Base-by-base conservation (phyloP, 2,888 invertebrate genomes). In the Psylliodes chrysocephalus region DNA sequence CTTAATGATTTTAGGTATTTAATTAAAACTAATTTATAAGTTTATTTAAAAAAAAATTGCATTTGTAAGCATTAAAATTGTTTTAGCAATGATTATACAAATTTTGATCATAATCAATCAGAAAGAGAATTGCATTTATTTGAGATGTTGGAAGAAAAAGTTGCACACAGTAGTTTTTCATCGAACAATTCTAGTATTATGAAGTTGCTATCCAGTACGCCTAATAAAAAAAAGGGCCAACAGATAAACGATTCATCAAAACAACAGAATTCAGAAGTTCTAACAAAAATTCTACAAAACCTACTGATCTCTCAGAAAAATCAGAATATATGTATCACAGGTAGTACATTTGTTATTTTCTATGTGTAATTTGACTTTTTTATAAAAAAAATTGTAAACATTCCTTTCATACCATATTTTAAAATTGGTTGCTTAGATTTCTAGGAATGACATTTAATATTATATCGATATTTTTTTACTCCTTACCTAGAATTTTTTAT, bases 141-240 rank as follows among this genome's bases (percentile, higher is more conserved):
- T 82, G 93, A 94, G 76, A 78, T 91, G 4, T 81, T 94, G 30
- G 94, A 94, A 81, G 87, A 89, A 73, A 90, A 90, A 79, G 90
- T 90, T 75, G 90, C 90, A 3, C 84, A 88, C 47, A 90, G 90
- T 17, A 91, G 91, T 76, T 91, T 93, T 71, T 88, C 88, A 60
- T 82, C 82, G 2, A 81, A 81, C 1, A 82, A 80, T 71, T 79
- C 82, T 0, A 82, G 82, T 65, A 71, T 82, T 35, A 53, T 80
- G 15, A 75, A 76, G 14, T 67, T 82, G 35, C 66, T 81, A 18
- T 76, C 69, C 7, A 79, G 78, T 52, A 80, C 79, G 2, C 80
- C 81, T 10, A 70, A 65, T 19, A 74, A 73, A 67, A 51, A 40
- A 8, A 57, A 46, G 30, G 60, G 40, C 6, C 10, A 14, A 4